A percentile compares a stretch with the other conserved stretches of the same genome.
Evolutionary conservation across 2,888 invertebrate genomes (phyloP).

Genomic region (Yponomeuta malinellus): DNA sequence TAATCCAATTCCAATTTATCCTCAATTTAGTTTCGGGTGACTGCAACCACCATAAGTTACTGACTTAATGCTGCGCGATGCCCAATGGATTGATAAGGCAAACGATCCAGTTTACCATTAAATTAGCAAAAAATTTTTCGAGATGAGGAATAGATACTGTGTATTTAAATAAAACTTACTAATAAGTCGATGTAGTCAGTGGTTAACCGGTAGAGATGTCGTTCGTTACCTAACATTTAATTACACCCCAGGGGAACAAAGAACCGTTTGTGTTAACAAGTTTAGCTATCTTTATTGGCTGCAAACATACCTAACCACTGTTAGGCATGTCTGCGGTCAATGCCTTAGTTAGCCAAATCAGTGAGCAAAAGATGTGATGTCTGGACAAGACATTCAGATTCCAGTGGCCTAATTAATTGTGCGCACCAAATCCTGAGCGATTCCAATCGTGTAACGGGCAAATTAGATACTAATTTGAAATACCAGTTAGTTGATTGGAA

Average conservation of each 20-base stretch:
- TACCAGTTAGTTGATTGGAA: too few species aligned
- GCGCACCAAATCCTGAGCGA: too few species aligned
- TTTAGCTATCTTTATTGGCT: too few species aligned
- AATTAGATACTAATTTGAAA: too few species aligned
- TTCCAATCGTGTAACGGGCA: too few species aligned
- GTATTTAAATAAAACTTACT: conserved; percentile 51
- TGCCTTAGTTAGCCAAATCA: too few species aligned
- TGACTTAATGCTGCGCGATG: background rate
- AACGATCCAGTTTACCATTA: conserved; percentile 39
- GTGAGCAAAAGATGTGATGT: too few species aligned
- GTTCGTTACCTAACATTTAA: conserved; percentile 60
- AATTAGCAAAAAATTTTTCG: conserved; percentile 40
- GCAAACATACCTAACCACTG: too few species aligned
- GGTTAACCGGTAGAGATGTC: conserved; percentile 69
- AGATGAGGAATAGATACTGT: conserved; percentile 57
- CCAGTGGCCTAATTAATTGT: too few species aligned
- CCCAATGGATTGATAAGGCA: background rate
- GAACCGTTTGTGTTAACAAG: too few species aligned
- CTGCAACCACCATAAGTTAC: background rate
- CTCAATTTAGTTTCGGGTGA: background rate
- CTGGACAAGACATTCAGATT: too few species aligned
- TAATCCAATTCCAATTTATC: background rate
- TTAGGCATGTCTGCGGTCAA: too few species aligned
- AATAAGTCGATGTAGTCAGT: conserved; percentile 70
- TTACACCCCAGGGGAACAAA: conserved; percentile 17